These are phyloP conservation scores for Trissolcus japonicus DNA, from an alignment of 2,888 invertebrate species.

Conservation along the genomic window DNA sequence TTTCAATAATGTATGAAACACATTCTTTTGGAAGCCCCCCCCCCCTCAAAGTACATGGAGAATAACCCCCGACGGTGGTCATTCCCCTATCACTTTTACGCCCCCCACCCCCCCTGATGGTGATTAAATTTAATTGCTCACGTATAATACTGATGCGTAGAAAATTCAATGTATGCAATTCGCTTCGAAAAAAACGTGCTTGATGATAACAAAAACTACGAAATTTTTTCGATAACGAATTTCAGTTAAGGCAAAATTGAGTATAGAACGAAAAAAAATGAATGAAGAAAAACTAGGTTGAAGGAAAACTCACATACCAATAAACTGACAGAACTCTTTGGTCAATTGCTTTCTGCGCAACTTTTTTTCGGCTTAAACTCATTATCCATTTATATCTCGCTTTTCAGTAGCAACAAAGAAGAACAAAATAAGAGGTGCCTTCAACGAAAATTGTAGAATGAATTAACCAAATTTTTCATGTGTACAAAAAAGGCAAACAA, in stretches of 20 bases:
- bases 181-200: slow-evolving; percentile 10
- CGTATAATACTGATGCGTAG: slow-evolving; percentile 12
- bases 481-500: too few species aligned
- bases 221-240: slow-evolving; percentile 10
- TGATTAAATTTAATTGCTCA: slow-evolving; percentile 11
- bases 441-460: slow-evolving; percentile 27
- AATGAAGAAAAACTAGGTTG: slow-evolving; percentile 3
- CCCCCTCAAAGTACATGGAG: too few species aligned
- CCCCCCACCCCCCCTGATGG: too few species aligned
- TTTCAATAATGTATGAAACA: too few species aligned
- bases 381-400: slow-evolving; percentile 27
- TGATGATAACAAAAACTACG: slow-evolving; percentile 12
- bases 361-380: slow-evolving; percentile 33
- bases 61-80: too few species aligned
- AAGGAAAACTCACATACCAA: slow-evolving; percentile 27
- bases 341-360: slow-evolving; percentile 5
- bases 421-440: slow-evolving; percentile 21
- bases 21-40: too few species aligned
- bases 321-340: slow-evolving; percentile 24
- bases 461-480: slow-evolving; percentile 8
- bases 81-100: too few species aligned
- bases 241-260: neutral
- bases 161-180: neutral
- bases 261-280: too few species aligned
- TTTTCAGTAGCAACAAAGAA: slow-evolving; percentile 18